phyloP scores from a whole-genome alignment of 2,888 invertebrate species.

The Yponomeuta sedellus region DNA sequence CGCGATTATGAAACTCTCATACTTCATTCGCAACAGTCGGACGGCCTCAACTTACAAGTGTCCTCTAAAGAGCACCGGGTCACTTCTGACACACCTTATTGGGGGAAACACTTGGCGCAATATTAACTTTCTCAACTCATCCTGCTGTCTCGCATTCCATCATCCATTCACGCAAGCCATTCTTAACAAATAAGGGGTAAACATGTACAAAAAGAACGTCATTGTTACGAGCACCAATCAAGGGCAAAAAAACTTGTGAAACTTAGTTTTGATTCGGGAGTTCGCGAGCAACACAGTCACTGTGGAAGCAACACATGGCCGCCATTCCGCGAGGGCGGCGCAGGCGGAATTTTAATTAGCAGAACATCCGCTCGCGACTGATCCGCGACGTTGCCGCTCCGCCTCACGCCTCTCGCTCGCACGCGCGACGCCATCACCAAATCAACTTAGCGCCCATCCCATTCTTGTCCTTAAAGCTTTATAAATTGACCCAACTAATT shows the following conservation, averaged over 20 bases:
- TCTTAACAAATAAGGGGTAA: not conserved
- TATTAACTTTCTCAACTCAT: constrained; percentile 30
- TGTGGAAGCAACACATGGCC: constrained; percentile 60
- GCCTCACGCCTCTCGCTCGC: constrained; percentile 51
- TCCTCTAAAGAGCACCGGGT: constrained; percentile 73
- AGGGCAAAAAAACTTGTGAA: constrained; percentile 70
- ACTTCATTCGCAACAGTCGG: constrained; percentile 49
- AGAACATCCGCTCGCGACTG: constrained; percentile 75
- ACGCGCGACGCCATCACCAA: constrained; percentile 27
- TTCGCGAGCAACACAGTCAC: constrained; percentile 50
- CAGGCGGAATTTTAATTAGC: constrained; percentile 77
- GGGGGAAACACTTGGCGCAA: constrained; percentile 52
- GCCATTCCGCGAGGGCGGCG: constrained; percentile 76
- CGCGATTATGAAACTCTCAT: constrained; percentile 37
- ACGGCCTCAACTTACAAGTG: constrained; percentile 66
- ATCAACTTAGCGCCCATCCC: constrained; percentile 11
- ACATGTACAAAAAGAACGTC: constrained; percentile 9
- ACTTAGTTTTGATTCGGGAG: constrained; percentile 66
- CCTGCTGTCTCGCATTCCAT: constrained; percentile 41
- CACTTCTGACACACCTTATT: constrained; percentile 61
- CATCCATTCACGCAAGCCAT: constrained; percentile 27
- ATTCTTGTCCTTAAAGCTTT: constrained; percentile 11
- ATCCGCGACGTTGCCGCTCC: constrained; percentile 66
- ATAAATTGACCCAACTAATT: constrained; percentile 14
- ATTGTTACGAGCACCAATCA: constrained; percentile 27